phyloP scores from a whole-genome alignment of 2,797 vertebrate species.

The Lithobates sylvaticus region DNA sequence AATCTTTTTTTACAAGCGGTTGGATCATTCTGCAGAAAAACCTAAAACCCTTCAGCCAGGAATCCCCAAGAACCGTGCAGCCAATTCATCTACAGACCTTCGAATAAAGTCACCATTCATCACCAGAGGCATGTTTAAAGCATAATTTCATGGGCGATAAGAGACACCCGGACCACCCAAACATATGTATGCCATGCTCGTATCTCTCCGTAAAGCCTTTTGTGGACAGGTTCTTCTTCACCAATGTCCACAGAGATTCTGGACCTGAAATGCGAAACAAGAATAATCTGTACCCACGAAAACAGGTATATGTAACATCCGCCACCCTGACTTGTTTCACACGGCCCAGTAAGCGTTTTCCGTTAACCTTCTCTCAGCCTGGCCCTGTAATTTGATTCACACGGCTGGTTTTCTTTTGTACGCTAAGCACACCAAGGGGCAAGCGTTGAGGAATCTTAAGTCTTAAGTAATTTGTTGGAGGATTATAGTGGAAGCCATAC shows the following conservation, averaged over 20 bases:
- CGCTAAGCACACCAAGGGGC: constrained; percentile 4
- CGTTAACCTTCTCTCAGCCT: constrained; percentile 29
- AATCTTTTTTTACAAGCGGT: no score
- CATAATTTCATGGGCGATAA: constrained; percentile 31
- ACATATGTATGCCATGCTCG: not conserved
- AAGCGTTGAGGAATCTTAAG: constrained; percentile 61
- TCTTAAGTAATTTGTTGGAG: constrained; percentile 32
- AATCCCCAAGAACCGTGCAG: not conserved
- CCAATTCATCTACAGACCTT: not conserved
- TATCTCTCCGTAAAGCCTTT: not conserved
- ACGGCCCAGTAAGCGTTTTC: not conserved
- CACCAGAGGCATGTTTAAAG: constrained; percentile 28
- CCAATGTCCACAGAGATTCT: not conserved
- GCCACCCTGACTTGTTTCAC: not conserved
- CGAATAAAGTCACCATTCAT: constrained; percentile 8
- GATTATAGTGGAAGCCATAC: constrained; percentile 51
- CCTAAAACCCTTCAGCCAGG: not conserved
- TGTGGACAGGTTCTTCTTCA: constrained; percentile 9
- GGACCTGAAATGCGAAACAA: not conserved
- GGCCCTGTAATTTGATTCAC: constrained; percentile 32
- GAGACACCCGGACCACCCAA: constrained; percentile 32
- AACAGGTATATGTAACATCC: not conserved
- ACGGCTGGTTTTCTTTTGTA: constrained; percentile 42
- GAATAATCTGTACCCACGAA: not conserved
- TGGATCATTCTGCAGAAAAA: no score